phyloP scores from a whole-genome alignment of 2,797 vertebrate species.

The Intellagama lesueurii region DNA sequence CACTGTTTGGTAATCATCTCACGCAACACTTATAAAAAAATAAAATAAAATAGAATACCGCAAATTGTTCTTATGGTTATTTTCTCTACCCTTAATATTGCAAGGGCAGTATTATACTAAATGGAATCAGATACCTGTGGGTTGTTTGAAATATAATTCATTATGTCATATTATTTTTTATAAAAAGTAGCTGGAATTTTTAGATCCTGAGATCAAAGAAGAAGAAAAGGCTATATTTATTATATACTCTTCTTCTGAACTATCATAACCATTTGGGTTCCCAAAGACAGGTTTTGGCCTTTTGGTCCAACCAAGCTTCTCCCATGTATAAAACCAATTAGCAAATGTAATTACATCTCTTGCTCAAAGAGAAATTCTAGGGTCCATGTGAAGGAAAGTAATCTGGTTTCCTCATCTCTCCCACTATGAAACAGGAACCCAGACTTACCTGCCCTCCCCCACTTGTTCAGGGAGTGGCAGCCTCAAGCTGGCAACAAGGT shows the following conservation, averaged over 20 bases:
- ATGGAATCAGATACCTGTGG: conserved; percentile 23
- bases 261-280: background rate
- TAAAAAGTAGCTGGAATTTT: background rate
- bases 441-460: no score
- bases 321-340: conserved; percentile 18
- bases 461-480: no score
- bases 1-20: no score
- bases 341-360: conserved; percentile 46
- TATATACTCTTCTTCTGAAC: background rate
- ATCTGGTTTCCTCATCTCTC: conserved; percentile 57
- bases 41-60: no score
- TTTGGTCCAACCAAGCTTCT: background rate
- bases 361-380: conserved; percentile 45
- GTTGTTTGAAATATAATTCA: conserved; percentile 43
- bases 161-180: background rate
- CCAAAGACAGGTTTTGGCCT: no score
- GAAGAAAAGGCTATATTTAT: background rate
- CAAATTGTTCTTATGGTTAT: no score
- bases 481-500: no score
- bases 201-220: no score
- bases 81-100: no score
- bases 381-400: conserved; percentile 55
- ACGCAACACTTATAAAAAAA: no score
- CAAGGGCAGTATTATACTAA: background rate
- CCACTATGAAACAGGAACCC: conserved; percentile 43